Base-by-base conservation (phyloP, 53 echinoderm and acorn worm species). In the Henricia sp. region DNA sequence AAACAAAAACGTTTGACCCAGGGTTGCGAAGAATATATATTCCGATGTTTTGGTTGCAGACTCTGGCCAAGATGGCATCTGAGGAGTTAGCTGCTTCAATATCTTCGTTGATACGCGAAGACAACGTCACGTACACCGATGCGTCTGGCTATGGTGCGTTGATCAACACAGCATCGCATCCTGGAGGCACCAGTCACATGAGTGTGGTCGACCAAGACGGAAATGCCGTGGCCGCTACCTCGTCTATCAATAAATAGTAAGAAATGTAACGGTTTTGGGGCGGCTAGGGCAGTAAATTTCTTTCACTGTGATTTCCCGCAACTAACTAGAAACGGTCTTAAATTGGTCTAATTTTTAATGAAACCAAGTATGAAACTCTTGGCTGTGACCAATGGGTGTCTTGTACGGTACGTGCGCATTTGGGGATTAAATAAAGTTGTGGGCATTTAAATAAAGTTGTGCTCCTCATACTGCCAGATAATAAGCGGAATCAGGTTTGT, bases 121-220 rank as follows among this genome's bases (percentile, higher is more conserved):
- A 88, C 19, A 17, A 29, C 13, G 87, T 88, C 0, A 88, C 77
- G 4, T 88, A 43, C 39, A 69, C 71, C n/a, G 78, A 84, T 52
- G 37, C 82, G 1, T 69, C 58, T 35, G 67, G 63, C 30, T 90
- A 90, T 36, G 42, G 51, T 6, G 60, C 43, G 19, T 46, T 46
- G 16, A 16, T 57, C 2, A 52, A 39, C 28, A 59, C 63, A 10
- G 44, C 46, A 6, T 33, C 59, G 13, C 80, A 77, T 14, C 36
- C 76, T 19, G 82, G 85, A 17, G 88, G 88, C 28, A 92, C 92
- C 37, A 54, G 74, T 72, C 92, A 92, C 57, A 37, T 92, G 5
- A 88, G 62, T 52, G 85, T 92, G 6, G 78, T 92, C 1, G 85
- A 85, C 39, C 68, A 70, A 25, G 44, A 71, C 55, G 92, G 92